Conservation (phyloP, 2,113 vertebrate genomes). For the Serinus canaria region DNA sequence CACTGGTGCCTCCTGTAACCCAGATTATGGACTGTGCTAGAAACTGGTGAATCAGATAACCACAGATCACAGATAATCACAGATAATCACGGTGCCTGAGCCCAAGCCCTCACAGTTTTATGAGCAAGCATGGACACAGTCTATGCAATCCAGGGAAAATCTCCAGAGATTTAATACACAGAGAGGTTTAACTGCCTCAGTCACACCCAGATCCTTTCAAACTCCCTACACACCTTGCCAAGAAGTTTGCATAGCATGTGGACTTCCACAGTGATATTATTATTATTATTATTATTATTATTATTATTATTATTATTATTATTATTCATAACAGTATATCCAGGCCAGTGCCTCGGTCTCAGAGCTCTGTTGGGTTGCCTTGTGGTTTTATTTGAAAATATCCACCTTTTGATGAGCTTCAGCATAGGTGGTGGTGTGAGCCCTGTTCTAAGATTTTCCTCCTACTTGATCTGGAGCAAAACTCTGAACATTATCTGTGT, state of each 20-base stretch:
- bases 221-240: neutral
- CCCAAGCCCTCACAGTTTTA: neutral
- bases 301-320: neutral
- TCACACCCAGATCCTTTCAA: neutral
- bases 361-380: neutral
- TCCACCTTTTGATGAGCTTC: neutral
- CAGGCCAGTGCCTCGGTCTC: accelerated
- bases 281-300: neutral
- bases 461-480: neutral
- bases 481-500: accelerated
- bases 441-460: neutral
- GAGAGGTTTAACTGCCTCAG: neutral
- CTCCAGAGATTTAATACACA: neutral
- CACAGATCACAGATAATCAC: neutral
- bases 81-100: neutral
- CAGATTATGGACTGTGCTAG: neutral
- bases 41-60: neutral
- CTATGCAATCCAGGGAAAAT: neutral
- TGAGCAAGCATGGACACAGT: neutral
- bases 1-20: neutral
- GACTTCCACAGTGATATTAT: neutral
- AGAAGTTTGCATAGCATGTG: neutral
- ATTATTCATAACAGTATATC: too few species aligned
- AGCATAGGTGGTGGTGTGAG: neutral
- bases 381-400: neutral